Percentiles rank a stretch among this genome's conserved stretches.
Evolutionary conservation across 30 jellyfish, hydroid and myxozoan species (phyloP).

Genomic region (Cassiopea xamachana): DNA sequence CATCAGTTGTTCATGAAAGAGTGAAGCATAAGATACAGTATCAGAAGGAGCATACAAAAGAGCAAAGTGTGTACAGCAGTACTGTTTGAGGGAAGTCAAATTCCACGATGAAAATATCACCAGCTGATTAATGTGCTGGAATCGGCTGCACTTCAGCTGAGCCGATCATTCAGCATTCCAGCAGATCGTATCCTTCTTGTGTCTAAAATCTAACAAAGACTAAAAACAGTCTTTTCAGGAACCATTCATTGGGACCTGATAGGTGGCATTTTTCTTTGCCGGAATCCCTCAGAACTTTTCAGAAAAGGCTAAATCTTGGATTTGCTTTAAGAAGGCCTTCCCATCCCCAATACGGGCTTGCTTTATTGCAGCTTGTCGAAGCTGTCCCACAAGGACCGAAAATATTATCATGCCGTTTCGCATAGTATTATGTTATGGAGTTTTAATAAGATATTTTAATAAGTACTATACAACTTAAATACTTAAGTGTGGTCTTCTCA

Average conservation of each 20-base stretch:
- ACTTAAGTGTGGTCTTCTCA: neutral
- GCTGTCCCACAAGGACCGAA: neutral
- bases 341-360: neutral
- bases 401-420: neutral
- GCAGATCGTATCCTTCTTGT: neutral
- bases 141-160: neutral
- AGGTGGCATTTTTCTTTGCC: neutral
- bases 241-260: neutral
- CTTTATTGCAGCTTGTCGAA: neutral
- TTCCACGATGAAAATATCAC: neutral
- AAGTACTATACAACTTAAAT: neutral
- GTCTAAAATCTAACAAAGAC: neutral
- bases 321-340: conserved; percentile 3
- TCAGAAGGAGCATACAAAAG: too few species aligned
- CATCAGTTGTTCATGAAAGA: too few species aligned
- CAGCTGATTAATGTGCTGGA: neutral
- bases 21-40: too few species aligned
- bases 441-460: neutral
- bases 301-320: neutral
- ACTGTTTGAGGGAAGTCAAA: neutral
- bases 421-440: neutral
- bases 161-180: neutral
- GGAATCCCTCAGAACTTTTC: conserved; percentile 7
- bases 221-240: neutral
- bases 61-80: too few species aligned